phyloP scores from a whole-genome alignment of 2,888 invertebrate species.

The Melanargia galathea region DNA sequence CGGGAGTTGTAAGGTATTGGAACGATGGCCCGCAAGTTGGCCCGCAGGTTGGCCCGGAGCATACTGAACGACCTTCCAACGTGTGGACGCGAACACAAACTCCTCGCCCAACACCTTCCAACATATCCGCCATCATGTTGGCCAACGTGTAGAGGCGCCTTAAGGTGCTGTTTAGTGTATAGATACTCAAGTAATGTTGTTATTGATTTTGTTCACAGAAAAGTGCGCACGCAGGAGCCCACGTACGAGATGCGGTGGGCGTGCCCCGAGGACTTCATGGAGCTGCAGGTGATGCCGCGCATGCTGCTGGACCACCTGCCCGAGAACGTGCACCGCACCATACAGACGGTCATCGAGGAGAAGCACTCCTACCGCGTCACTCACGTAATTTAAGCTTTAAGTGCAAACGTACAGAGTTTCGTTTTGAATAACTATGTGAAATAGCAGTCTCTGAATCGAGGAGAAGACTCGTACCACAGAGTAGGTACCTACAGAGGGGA shows the following conservation, averaged over 20 bases:
- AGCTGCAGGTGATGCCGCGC: constrained; percentile 91
- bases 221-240: constrained; percentile 84
- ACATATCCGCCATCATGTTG: too few species aligned
- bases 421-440: not conserved
- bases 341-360: constrained; percentile 84
- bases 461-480: too few species aligned
- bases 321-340: constrained; percentile 87
- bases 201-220: constrained; percentile 61
- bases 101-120: too few species aligned
- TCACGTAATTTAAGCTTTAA: constrained; percentile 50
- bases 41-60: too few species aligned
- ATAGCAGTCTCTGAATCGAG: too few species aligned
- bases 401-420: not conserved
- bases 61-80: too few species aligned
- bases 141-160: too few species aligned
- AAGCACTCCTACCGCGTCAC: constrained; percentile 71
- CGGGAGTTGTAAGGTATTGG: too few species aligned
- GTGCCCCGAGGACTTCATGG: constrained; percentile 89
- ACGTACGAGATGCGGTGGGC: constrained; percentile 91
- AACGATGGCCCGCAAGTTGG: too few species aligned
- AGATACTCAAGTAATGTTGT: not conserved
- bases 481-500: too few species aligned
- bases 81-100: too few species aligned
- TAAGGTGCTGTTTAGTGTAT: too few species aligned
- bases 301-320: constrained; percentile 94